A percentile compares a stretch with the other conserved stretches of the same genome.
These are phyloP conservation scores for Myrmecophaga tridactyla DNA, from an alignment of 2,113 vertebrate species.

Conservation along the genomic window DNA sequence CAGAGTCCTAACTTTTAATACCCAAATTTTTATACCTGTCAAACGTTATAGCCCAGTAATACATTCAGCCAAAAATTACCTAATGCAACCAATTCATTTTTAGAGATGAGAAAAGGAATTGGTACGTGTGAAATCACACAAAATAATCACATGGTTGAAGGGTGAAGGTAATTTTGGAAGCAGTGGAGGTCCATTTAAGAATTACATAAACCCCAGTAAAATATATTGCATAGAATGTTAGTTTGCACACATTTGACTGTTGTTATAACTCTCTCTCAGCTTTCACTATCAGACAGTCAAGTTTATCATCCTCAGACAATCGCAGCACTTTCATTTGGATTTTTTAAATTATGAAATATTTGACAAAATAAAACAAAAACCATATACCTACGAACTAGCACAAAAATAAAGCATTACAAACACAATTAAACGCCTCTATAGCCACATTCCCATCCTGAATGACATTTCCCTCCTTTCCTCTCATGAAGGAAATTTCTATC, in stretches of 20 bases:
- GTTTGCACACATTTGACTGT: neutral
- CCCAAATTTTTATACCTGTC: neutral
- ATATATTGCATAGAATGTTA: neutral
- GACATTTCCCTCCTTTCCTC: neutral
- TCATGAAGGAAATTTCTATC: conserved; percentile 28
- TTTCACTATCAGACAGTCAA: neutral
- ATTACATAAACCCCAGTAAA: neutral
- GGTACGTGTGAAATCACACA: neutral
- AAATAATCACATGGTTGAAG: neutral
- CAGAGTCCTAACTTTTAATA: neutral
- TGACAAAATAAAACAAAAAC: neutral
- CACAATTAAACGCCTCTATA: neutral
- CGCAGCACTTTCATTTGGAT: neutral
- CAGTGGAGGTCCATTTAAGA: neutral
- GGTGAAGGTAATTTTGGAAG: neutral
- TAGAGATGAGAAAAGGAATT: neutral
- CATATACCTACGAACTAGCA: neutral
- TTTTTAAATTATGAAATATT: conserved; percentile 25
- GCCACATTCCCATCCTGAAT: neutral
- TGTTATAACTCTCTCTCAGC: neutral
- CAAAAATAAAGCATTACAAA: conserved; percentile 9
- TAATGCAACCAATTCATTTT: neutral
- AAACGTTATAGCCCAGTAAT: neutral
- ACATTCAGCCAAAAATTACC: neutral
- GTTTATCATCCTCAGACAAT: neutral